phyloP scores from a whole-genome alignment of 2,888 invertebrate species.

The Lycaena phlaeas region DNA sequence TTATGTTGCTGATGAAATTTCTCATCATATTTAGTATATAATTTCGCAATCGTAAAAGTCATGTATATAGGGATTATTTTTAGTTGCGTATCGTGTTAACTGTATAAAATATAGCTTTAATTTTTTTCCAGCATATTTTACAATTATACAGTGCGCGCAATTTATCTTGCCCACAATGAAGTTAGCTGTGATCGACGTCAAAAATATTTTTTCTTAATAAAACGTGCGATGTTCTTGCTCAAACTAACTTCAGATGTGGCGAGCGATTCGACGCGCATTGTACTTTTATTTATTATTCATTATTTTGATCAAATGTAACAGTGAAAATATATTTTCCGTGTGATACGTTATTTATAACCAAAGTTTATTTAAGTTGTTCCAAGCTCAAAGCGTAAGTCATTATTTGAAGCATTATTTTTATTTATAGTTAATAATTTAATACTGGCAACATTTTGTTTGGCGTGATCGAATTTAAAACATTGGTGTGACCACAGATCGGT shows the following conservation, averaged over 20 bases:
- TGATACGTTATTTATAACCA: slow-evolving; percentile 48
- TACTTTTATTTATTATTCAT: too few relatives aligned
- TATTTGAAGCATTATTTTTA: not conserved
- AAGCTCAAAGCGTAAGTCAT: slow-evolving; percentile 35
- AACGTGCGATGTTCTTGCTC: too few relatives aligned
- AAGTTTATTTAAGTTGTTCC: slow-evolving; percentile 54
- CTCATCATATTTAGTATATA: slow-evolving; percentile 4
- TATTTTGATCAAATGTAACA: too few relatives aligned
- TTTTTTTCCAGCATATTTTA: not conserved
- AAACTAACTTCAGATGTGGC: too few relatives aligned
- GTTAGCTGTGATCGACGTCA: not conserved
- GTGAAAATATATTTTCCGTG: slow-evolving; percentile 27
- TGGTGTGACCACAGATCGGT: not conserved
- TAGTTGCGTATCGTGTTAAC: too few relatives aligned
- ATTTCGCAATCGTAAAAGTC: not conserved
- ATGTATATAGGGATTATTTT: too few relatives aligned
- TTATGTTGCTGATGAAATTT: not conserved
- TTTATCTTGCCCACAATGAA: too few relatives aligned
- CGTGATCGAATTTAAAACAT: not conserved
- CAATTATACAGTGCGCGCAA: too few relatives aligned
- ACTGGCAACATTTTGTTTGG: slow-evolving; percentile 1
- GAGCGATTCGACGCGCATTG: too few relatives aligned
- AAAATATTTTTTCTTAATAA: not conserved
- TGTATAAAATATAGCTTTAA: too few relatives aligned
- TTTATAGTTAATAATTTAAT: slow-evolving; percentile 1